Base-by-base conservation (phyloP, 2,888 invertebrate species). In the Tinea semifulvella region DNA sequence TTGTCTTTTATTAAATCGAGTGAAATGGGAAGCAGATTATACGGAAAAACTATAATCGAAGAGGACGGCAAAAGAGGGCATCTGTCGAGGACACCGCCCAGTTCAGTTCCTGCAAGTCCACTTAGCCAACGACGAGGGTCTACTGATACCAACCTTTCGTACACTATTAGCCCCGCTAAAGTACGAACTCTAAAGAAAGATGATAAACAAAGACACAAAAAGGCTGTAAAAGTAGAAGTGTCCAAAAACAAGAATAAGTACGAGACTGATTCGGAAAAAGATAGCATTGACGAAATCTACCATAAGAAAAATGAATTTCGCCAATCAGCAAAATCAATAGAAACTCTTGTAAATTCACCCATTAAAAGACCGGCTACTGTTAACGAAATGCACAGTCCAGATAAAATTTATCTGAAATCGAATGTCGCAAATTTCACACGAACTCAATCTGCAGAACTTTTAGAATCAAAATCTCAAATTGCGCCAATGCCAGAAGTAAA, bases 1-100 rank as follows among this genome's bases (percentile, higher is more conserved):
- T 58, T 82, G 47, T 83, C 81, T 44, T 63, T 83, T 10, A 74
- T 84, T 2, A 84, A 79, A 58, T 53, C 67, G 26, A 71, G 62
- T 49, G 76, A 79, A 42, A 47, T 49, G 14, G 60, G 52, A 39
- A 40, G 47, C 26, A 70, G 60, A 54, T 51, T 52, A 2, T 63
- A 67, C 44, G 57, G 53, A 40, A 66, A 56, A 48, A 50, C 53
- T 4, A 47, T 54, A 7, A 59, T 62, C 50, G 53, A 62, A 7
- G n/a, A n/a, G n/a, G 64, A 62, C 40, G 8, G 70, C 64, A 50
- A 67, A 61, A 52, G 68, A 6, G 57, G 68, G 52, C 52, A 58
- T 43, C 52, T 72, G 44, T 49, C 73, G 25, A 70, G 61, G 48
- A 73, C 75, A 20, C 73, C 77, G 3, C 68, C 72, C 26, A 66